Conservation (phyloP, 30 jellyfish, hydroid and myxozoan genomes). For the Pseudorhiza aurosa region DNA sequence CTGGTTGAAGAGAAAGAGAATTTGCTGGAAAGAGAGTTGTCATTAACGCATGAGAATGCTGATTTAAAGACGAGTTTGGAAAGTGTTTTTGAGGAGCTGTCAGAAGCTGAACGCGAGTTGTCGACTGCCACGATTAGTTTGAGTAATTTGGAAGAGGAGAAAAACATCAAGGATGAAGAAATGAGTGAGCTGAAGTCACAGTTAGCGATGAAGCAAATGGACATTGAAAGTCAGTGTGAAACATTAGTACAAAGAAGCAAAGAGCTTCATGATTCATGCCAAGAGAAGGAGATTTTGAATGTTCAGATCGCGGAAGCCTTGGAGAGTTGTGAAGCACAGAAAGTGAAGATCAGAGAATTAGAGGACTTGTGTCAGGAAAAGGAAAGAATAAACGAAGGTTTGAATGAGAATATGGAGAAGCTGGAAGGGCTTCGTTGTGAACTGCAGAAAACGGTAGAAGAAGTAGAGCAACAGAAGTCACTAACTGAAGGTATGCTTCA, state of each 20-base stretch:
- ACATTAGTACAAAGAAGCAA: slow-evolving; percentile 11
- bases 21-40: slow-evolving; percentile 4
- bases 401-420: neutral
- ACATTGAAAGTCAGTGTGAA: slow-evolving; percentile 28
- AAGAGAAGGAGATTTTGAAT: neutral
- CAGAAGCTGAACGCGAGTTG: neutral
- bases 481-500: slow-evolving; percentile 42
- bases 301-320: neutral
- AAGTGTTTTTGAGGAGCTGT: neutral
- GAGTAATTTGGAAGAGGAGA: slow-evolving; percentile 7
- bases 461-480: slow-evolving; percentile 15
- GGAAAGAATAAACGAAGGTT: neutral
- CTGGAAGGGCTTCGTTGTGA: neutral
- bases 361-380: neutral
- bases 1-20: slow-evolving; percentile 51
- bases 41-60: slow-evolving; percentile 19
- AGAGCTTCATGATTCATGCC: slow-evolving; percentile 16
- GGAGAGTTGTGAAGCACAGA: neutral
- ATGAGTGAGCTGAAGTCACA: slow-evolving; percentile 1
- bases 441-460: slow-evolving; percentile 5
- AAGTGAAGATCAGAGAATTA: neutral
- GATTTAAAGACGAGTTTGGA: slow-evolving; percentile 3
- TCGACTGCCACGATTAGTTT: neutral
- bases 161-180: neutral
- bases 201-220: slow-evolving; percentile 31